These are phyloP conservation scores for Lottia gigantea DNA, from an alignment of 2,888 invertebrate genomes.

Conservation along the genomic window DNA sequence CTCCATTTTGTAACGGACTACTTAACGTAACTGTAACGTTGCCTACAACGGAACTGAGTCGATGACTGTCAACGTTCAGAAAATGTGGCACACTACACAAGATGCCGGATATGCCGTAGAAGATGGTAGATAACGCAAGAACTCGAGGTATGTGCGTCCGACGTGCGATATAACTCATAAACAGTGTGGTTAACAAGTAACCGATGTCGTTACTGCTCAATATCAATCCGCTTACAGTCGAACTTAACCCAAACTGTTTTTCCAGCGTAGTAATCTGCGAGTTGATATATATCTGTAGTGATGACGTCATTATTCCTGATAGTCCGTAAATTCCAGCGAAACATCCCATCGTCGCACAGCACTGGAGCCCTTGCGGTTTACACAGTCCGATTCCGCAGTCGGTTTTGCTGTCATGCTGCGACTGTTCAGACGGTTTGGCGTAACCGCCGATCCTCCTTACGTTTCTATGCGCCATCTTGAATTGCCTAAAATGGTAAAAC, in stretches of 20 bases:
- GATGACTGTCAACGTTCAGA: conserved; percentile 20
- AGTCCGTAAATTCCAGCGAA: conserved; percentile 37
- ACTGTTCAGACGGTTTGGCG: background rate
- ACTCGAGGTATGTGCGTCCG: conserved; percentile 44
- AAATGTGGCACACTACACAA: conserved; percentile 49
- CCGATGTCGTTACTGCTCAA: conserved; percentile 61
- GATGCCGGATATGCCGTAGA: conserved; percentile 47
- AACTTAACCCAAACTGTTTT: conserved; percentile 55
- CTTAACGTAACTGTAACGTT: background rate
- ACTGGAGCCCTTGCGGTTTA: conserved; percentile 36
- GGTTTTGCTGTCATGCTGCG: background rate
- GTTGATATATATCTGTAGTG: conserved; percentile 40
- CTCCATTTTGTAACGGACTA: background rate
- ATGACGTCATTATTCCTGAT: conserved; percentile 38
- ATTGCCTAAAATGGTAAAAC: no score
- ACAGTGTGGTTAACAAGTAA: conserved; percentile 41
- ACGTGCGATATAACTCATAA: conserved; percentile 41
- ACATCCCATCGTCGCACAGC: conserved; percentile 38
- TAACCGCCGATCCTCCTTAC: background rate
- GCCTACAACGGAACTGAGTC: background rate
- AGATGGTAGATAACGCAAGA: conserved; percentile 37
- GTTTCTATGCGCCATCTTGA: no score
- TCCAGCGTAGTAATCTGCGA: conserved; percentile 58
- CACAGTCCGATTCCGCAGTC: conserved; percentile 42
- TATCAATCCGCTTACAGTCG: conserved; percentile 52